Percentiles rank a stretch among this genome's conserved stretches.
Evolutionary conservation across 2,113 vertebrate species (phyloP).

Genomic region (Holacanthus passer): DNA sequence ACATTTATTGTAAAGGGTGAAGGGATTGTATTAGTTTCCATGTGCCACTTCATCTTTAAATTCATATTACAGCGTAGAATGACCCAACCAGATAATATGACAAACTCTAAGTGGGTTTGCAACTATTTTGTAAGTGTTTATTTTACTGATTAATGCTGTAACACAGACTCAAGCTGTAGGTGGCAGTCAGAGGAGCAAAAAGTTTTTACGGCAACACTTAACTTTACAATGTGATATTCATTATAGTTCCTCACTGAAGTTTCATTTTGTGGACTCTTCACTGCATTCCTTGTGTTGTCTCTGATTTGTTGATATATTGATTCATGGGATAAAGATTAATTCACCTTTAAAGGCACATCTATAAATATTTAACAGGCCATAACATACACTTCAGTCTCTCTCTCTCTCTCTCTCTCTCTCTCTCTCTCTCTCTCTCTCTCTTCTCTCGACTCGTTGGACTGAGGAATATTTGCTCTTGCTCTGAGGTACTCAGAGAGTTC

Average conservation of each 20-base stretch:
- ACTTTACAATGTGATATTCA: conserved; percentile 43
- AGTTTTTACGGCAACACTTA: conserved; percentile 24
- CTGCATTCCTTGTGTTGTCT: conserved; percentile 50
- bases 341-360: conserved; percentile 63
- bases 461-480: conserved; percentile 54
- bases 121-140: conserved; percentile 52
- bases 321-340: conserved; percentile 53
- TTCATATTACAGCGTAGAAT: conserved; percentile 29
- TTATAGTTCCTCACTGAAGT: conserved; percentile 54
- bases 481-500: conserved; percentile 43
- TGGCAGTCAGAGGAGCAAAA: conserved; percentile 26
- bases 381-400: conserved; percentile 43
- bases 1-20: conserved; percentile 42
- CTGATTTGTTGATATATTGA: conserved; percentile 56
- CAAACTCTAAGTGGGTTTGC: conserved; percentile 17
- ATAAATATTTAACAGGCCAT: conserved; percentile 72
- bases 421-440: conserved; percentile 39
- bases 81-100: conserved; percentile 27
- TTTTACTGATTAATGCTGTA: conserved; percentile 47
- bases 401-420: conserved; percentile 13
- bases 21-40: conserved; percentile 24
- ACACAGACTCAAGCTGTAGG: conserved; percentile 13
- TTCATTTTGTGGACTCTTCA: conserved; percentile 54
- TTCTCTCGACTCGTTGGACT: conserved; percentile 57
- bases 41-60: conserved; percentile 47